phyloP scores from a whole-genome alignment of 2,888 invertebrate genomes.

The Onchidella celtica region DNA sequence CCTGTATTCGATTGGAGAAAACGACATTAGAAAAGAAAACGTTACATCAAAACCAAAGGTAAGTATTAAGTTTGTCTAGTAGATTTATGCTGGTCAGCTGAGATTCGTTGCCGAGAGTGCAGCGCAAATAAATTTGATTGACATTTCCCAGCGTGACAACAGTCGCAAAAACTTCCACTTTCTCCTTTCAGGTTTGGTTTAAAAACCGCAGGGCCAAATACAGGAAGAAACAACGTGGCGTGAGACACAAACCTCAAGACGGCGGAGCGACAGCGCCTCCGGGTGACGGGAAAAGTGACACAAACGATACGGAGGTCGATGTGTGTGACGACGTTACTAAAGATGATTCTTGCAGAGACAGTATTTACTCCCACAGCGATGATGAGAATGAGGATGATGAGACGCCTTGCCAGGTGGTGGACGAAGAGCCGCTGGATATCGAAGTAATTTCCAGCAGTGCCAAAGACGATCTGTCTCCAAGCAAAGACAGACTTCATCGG shows the following conservation, averaged over 20 bases:
- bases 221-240: constrained; percentile 90
- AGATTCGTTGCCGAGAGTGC: too few relatives aligned
- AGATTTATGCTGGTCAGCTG: too few relatives aligned
- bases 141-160: too few relatives aligned
- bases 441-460: constrained; percentile 3
- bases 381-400: constrained; percentile 38
- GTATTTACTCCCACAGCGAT: constrained; percentile 38
- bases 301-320: constrained; percentile 12
- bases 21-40: too few relatives aligned
- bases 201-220: constrained; percentile 96
- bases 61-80: too few relatives aligned
- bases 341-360: constrained; percentile 33
- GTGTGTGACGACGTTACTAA: constrained; percentile 39
- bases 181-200: constrained; percentile 39
- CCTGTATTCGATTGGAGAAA: too few relatives aligned
- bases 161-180: not conserved
- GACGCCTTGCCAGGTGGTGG: constrained; percentile 27
- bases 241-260: constrained; percentile 52
- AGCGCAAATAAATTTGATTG: too few relatives aligned
- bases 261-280: not conserved
- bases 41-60: too few relatives aligned
- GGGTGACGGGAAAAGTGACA: not conserved
- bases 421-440: constrained; percentile 53
- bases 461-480: not conserved
- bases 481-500: not conserved